Evolutionary conservation across 2,113 vertebrate species (phyloP).

Genomic region (Rallus limicola): DNA sequence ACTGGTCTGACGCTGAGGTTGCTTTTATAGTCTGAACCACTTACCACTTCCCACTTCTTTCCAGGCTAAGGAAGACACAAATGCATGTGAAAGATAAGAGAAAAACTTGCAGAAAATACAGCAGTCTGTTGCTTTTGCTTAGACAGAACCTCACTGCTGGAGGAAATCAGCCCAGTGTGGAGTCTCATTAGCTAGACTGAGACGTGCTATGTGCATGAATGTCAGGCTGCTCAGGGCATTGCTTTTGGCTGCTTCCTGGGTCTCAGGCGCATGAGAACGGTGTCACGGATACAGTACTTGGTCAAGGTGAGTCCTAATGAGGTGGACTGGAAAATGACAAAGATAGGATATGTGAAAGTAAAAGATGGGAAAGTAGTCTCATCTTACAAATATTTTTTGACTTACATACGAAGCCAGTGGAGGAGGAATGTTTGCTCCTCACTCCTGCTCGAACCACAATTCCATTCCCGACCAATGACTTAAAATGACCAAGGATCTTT

Average conservation of each 20-base stretch:
- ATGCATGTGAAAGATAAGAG: neutral
- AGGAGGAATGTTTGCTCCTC: neutral
- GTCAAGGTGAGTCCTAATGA: neutral
- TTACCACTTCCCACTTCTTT: neutral
- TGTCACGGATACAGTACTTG: neutral
- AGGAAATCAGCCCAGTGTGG: neutral
- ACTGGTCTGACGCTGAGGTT: neutral
- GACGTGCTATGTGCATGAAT: neutral
- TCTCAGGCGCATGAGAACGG: neutral
- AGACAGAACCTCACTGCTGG: rapidly evolving
- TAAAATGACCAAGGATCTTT: neutral
- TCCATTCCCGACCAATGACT: neutral
- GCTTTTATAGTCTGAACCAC: neutral
- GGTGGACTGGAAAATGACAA: neutral
- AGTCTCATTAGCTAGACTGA: neutral
- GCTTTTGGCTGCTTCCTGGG: neutral
- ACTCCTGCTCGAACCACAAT: neutral
- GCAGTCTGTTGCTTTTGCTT: neutral
- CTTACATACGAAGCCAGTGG: rapidly evolving
- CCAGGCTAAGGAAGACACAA: neutral
- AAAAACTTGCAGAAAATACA: neutral
- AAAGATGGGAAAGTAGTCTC: neutral
- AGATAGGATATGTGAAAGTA: neutral
- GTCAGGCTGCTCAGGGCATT: neutral
- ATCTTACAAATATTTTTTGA: neutral